These are phyloP conservation scores for Acholoe squamosa DNA, from an alignment of 2,888 invertebrate species.

Conservation along the genomic window DNA sequence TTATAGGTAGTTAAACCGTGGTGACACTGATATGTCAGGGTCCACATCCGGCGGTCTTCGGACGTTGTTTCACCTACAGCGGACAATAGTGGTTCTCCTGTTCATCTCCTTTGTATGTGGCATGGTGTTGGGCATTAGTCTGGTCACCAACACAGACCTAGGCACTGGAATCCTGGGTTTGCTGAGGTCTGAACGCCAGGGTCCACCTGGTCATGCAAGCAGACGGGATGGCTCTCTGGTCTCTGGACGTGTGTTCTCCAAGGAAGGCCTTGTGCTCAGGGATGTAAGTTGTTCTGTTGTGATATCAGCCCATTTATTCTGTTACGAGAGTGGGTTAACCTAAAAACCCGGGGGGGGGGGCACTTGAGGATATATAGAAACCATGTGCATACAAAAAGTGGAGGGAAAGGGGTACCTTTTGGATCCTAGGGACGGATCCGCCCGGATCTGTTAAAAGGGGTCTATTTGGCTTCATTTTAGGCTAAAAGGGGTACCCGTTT, in stretches of 20 bases:
- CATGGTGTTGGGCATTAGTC: conserved; percentile 58
- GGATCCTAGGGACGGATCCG: too few species aligned
- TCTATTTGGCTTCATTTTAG: too few species aligned
- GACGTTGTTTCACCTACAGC: conserved; percentile 32
- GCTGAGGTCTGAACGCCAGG: conserved; percentile 29
- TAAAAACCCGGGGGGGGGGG: too few species aligned
- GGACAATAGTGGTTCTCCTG: conserved; percentile 28
- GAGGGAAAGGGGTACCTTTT: too few species aligned
- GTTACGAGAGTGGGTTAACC: too few species aligned
- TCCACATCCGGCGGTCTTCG: neutral
- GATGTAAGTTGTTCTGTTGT: too few species aligned
- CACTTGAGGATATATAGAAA: too few species aligned
- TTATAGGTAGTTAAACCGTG: neutral
- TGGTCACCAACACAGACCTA: conserved; percentile 56
- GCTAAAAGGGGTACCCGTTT: too few species aligned
- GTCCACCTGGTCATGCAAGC: conserved; percentile 7
- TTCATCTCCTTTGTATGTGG: conserved; percentile 46
- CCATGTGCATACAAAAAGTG: too few species aligned
- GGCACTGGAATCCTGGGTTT: conserved; percentile 36
- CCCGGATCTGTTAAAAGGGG: too few species aligned
- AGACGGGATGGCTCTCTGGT: too few species aligned
- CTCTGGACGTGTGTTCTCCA: neutral
- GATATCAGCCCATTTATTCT: too few species aligned
- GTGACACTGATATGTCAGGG: neutral
- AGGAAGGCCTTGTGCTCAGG: neutral